Base-by-base conservation (phyloP, 1,140 invertebrate species). In the Meloidogyne hapla region DNA sequence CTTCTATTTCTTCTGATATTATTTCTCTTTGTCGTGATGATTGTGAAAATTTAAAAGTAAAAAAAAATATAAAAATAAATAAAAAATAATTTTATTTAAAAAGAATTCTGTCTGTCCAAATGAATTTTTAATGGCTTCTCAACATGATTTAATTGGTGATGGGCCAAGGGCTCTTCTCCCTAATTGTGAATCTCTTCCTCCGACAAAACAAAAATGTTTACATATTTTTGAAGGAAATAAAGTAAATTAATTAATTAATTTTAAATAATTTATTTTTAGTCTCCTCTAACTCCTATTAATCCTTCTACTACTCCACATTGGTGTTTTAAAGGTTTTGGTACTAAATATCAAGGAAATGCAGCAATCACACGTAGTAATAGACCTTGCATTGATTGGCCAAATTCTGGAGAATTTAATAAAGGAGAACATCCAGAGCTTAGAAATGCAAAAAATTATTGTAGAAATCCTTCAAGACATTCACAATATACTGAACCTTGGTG, bases 361-460 rank as follows among this genome's bases (percentile, higher is more conserved):
- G 56, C 82, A 1, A 72, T 62, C 18, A 77, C 76, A 10, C 40
- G 62, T 8, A 64, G 48, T 13, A 74, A 74, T 10, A 75, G 72
- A 23, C 80, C 40, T 25, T 83, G 81, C 70, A 42, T 84, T 15
- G 72, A 68, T 26, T 83, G 81, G 81, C 71, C 71, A 10, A 73
- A 38, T 73, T 56, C 33, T 40, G 78, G 77, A 28, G 66, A 79
- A 48, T 81, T 80, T 33, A 79, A 77, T 66, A 80, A 48, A 25
- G 26, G 38, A 48, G 42, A n/a, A 15, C 33, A 92, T 87, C 92
- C 92, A 0, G 94, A 94, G 88, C 89, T 97, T 26, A 91, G 92
- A 28, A 93, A 92, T 21, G 91, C 92, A 26, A 94, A 96, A 85
- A 94, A 93, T 83, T 95, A 92, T 86, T 98, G 95, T 88, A 91